phyloP scores from a whole-genome alignment of 2,113 vertebrate species.

The Centropristis striata region DNA sequence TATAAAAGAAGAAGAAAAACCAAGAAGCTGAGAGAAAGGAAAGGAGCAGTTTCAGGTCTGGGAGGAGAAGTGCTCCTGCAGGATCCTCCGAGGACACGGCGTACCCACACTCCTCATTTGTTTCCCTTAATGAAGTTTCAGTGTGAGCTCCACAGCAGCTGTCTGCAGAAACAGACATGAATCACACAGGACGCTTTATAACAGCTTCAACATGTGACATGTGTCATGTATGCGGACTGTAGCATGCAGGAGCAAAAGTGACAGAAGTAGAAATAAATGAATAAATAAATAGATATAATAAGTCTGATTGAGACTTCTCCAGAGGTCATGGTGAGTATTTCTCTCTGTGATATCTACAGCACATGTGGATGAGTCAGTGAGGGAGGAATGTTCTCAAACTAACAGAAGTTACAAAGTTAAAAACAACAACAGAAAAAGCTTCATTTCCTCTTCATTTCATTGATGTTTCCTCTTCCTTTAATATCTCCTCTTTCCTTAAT shows the following conservation, averaged over 20 bases:
- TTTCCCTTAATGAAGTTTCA: conserved; percentile 55
- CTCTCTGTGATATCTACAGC: too few relatives aligned
- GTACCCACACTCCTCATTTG: conserved; percentile 51
- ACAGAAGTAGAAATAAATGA: too few relatives aligned
- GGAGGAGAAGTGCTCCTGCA: conserved; percentile 46
- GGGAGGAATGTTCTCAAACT: too few relatives aligned
- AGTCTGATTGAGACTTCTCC: too few relatives aligned
- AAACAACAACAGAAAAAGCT: too few relatives aligned
- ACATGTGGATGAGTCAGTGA: too few relatives aligned
- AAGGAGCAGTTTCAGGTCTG: conserved; percentile 49
- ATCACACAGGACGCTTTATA: conserved; percentile 14
- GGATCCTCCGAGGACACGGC: conserved; percentile 57
- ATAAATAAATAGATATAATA: too few relatives aligned
- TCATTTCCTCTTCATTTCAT: too few relatives aligned
- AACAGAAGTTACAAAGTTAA: too few relatives aligned
- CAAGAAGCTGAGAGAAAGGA: conserved; percentile 46
- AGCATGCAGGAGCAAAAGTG: neutral
- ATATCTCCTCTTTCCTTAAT: too few relatives aligned
- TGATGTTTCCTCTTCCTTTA: too few relatives aligned
- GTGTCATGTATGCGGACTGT: neutral
- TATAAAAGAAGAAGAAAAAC: conserved; percentile 53
- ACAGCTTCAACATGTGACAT: conserved; percentile 4
- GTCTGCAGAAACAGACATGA: conserved; percentile 32
- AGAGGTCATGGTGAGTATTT: too few relatives aligned
- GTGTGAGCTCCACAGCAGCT: conserved; percentile 28